These are phyloP conservation scores for Andrena haemorrhoa DNA, from an alignment of 2,888 invertebrate species.

Conservation along the genomic window DNA sequence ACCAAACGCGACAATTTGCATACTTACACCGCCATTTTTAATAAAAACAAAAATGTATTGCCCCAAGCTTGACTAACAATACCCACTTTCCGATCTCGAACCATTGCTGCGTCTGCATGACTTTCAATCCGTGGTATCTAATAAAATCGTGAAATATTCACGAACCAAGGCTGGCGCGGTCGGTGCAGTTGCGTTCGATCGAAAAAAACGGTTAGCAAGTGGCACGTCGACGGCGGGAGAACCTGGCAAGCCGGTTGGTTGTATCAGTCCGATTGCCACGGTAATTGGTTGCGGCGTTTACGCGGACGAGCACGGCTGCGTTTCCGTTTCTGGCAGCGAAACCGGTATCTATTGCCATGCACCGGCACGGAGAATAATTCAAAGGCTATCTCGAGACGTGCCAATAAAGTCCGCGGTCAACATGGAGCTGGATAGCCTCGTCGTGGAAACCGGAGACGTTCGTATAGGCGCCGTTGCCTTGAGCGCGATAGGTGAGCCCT, in stretches of 20 bases:
- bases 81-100: too few species aligned
- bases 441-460: conserved; percentile 44
- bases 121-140: neutral
- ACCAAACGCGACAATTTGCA: too few species aligned
- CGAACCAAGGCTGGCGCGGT: conserved; percentile 57
- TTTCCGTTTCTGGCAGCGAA: conserved; percentile 75
- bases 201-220: conserved; percentile 66
- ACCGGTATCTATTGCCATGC: conserved; percentile 67
- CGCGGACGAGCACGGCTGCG: conserved; percentile 65
- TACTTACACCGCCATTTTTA: too few species aligned
- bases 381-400: conserved; percentile 42
- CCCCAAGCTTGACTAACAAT: too few species aligned
- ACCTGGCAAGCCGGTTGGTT: conserved; percentile 59
- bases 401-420: conserved; percentile 47
- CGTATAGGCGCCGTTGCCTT: conserved; percentile 68
- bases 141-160: conserved; percentile 7
- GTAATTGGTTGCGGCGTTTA: conserved; percentile 76
- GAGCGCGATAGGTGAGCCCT: conserved; percentile 62
- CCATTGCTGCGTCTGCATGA: neutral
- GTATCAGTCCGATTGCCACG: conserved; percentile 70
- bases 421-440: conserved; percentile 64
- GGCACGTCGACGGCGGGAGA: conserved; percentile 72
- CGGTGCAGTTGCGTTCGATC: conserved; percentile 74
- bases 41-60: too few species aligned
- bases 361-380: conserved; percentile 73